Evolutionary conservation across 2,113 vertebrate species (phyloP).

Genomic region (Brachirus orientalis): DNA sequence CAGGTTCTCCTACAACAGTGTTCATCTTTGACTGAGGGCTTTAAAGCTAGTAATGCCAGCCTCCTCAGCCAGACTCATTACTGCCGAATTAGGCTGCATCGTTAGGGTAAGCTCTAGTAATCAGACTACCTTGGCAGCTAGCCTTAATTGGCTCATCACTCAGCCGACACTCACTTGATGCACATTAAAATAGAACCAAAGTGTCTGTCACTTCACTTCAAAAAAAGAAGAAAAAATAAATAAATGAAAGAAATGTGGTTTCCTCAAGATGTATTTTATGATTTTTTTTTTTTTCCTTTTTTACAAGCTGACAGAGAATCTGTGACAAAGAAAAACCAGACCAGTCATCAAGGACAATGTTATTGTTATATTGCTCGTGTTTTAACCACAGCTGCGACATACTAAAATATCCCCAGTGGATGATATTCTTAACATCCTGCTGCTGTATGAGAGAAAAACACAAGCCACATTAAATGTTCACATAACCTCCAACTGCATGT

Average conservation of each 20-base stretch:
- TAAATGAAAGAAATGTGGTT: constrained; percentile 9
- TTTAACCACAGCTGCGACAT: constrained; percentile 42
- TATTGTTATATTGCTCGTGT: constrained; percentile 24
- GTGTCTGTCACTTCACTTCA: constrained; percentile 34
- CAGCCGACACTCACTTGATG: constrained; percentile 42
- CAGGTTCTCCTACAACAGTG: constrained; percentile 32
- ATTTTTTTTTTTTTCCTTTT: no score
- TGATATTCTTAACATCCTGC: constrained; percentile 9
- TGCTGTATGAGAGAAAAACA: no score
- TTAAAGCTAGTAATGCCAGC: constrained; percentile 62
- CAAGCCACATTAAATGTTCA: no score
- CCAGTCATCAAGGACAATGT: constrained; percentile 37
- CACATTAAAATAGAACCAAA: constrained; percentile 47
- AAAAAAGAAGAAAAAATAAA: neutral
- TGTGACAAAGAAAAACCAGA: constrained; percentile 47
- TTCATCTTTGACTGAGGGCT: constrained; percentile 55
- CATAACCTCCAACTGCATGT: constrained; percentile 33
- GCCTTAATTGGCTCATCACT: constrained; percentile 75
- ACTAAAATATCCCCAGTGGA: constrained; percentile 4
- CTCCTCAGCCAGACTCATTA: constrained; percentile 67
- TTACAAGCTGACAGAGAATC: constrained; percentile 39
- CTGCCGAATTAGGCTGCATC: constrained; percentile 65
- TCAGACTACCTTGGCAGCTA: constrained; percentile 65
- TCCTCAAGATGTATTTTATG: constrained; percentile 13
- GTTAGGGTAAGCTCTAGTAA: constrained; percentile 64